Conservation (phyloP, 2,113 vertebrate genomes). For the Saccopteryx leptura region DNA sequence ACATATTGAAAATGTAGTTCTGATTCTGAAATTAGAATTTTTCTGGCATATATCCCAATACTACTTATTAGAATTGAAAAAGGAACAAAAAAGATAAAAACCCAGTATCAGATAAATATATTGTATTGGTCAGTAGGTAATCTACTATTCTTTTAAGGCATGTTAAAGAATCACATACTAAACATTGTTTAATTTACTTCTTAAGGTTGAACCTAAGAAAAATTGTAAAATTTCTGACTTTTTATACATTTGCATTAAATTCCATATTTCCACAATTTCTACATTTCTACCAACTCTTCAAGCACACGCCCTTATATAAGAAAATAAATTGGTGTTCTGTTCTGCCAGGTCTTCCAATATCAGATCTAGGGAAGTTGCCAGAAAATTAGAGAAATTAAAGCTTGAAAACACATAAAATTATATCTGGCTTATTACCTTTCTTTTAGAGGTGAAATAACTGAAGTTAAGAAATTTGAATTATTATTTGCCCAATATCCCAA, state of each 20-base stretch:
- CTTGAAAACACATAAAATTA: neutral
- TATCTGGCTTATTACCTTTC: neutral
- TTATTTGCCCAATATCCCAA: neutral
- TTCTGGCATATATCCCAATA: conserved; percentile 39
- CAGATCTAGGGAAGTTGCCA: neutral
- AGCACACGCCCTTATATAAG: neutral
- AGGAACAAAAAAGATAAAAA: neutral
- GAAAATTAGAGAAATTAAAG: conserved; percentile 14
- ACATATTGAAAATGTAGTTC: conserved; percentile 58
- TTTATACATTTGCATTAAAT: neutral
- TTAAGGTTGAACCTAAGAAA: neutral
- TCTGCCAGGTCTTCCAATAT: neutral
- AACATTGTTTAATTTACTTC: neutral
- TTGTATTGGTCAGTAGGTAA: neutral
- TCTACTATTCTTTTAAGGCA: neutral
- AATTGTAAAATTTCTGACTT: neutral
- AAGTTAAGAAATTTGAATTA: neutral
- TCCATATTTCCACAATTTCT: neutral
- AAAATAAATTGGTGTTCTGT: neutral
- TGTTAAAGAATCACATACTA: neutral
- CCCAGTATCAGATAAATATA: neutral
- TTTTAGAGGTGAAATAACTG: neutral
- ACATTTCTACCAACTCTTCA: neutral
- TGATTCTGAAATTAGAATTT: conserved; percentile 38
- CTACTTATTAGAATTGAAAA: conserved; percentile 68